These are phyloP conservation scores for Lathamus discolor DNA, from an alignment of 2,113 vertebrate species.

Conservation along the genomic window DNA sequence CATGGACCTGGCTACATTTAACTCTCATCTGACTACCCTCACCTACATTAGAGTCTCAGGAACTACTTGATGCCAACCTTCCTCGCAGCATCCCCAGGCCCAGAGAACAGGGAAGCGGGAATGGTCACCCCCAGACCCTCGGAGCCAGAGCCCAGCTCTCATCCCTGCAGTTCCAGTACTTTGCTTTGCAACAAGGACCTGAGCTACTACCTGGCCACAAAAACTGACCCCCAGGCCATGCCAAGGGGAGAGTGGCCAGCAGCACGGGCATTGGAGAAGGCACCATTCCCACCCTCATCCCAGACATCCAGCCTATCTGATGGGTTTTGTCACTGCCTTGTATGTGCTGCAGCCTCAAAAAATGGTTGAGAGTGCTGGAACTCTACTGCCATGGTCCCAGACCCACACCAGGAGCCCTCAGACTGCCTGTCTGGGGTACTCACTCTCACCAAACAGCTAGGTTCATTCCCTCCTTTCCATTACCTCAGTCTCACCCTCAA, in stretches of 20 bases:
- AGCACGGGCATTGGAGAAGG: neutral
- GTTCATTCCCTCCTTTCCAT: neutral
- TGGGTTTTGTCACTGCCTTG: neutral
- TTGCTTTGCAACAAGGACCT: neutral
- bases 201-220: neutral
- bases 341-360: neutral
- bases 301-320: neutral
- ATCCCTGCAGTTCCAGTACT: no score
- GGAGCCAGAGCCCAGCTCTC: neutral
- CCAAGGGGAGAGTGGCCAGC: neutral
- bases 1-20: neutral
- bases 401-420: neutral
- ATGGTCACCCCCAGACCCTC: rapidly evolving
- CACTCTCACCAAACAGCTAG: neutral
- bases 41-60: neutral
- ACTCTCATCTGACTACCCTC: neutral
- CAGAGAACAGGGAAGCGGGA: neutral
- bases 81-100: neutral
- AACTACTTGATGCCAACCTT: neutral
- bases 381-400: neutral
- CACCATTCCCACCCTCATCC: neutral
- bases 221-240: neutral
- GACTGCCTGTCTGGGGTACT: neutral
- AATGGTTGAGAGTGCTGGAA: neutral
- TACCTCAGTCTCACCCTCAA: neutral